phyloP scores from a whole-genome alignment of 2,888 invertebrate genomes.

The Unio pictorum region DNA sequence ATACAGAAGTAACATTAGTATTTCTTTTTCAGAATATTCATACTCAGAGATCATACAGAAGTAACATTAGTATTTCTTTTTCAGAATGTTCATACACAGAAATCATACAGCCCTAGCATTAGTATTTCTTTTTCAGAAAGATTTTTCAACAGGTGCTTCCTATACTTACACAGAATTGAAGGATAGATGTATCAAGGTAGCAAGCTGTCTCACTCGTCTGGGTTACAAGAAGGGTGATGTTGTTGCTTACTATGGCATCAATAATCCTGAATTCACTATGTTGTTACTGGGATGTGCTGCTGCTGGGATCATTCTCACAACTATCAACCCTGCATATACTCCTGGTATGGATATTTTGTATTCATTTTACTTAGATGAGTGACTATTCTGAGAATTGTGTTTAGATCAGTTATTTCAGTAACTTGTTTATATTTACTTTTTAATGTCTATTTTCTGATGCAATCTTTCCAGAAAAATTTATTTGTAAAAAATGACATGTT shows the following conservation, averaged over 20 bases:
- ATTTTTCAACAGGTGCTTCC: conserved; percentile 54
- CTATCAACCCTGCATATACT: conserved; percentile 62
- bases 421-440: too few species aligned
- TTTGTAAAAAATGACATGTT: too few species aligned
- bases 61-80: conserved; percentile 4
- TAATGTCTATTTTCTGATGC: too few species aligned
- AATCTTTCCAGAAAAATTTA: too few species aligned
- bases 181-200: conserved; percentile 46
- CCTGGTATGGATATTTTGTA: conserved; percentile 38
- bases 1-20: not conserved
- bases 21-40: conserved; percentile 42
- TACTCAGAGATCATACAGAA: not conserved
- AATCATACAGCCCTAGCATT: not conserved
- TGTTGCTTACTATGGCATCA: conserved; percentile 59
- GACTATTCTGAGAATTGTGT: not conserved
- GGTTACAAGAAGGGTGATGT: conserved; percentile 67
- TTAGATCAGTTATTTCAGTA: too few species aligned
- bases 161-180: conserved; percentile 58
- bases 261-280: conserved; percentile 64
- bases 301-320: conserved; percentile 54
- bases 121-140: conserved; percentile 47
- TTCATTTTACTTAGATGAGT: not conserved
- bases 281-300: conserved; percentile 56
- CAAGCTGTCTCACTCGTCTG: conserved; percentile 56
- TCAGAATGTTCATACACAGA: not conserved